Evolutionary conservation across 2,797 vertebrate species (phyloP), one percentile per base, ranked within the genome.

Genomic region (Pipistrellus kuhlii): DNA sequence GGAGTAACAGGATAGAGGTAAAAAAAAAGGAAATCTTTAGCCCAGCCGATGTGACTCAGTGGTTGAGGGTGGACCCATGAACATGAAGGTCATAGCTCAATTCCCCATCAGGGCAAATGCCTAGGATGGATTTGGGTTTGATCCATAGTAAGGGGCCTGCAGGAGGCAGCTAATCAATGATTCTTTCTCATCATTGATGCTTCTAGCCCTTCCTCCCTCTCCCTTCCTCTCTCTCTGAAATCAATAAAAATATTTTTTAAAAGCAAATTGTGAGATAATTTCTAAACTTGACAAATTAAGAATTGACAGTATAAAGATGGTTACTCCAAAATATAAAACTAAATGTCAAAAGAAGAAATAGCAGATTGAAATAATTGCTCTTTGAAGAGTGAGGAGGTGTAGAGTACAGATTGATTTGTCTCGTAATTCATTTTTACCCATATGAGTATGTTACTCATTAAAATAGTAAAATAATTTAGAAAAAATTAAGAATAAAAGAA

Each of bases 401-500:
- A 80, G 2, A 77, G 21, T 35, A 86, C 27, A 17, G 11, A 30
- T 53, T 90, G 51, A 53, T 78, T 57, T 55, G 57, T 59, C 44
- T 86, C 53, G 30, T 9, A 82, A 27, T 27, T 82, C 69, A 66
- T 53, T 89, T 89, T 82, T 38, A 94, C 9, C 48, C 53, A 51
- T 27, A 30, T 48, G 3, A 5, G 20, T 20, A 20, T 68, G 73
- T 64, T 46, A 51, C 64, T 77, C 57, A 77, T 59, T 96, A 41
- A 90, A 78, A 66, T 83, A 90, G 44, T 5, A 85, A 88, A 90
- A 68, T 8, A 85, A 78, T 5, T 46, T 35, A 68, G 48, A 75
- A 94, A 46, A 76, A 59, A 20, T 48, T 59, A 78, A 69, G 13
- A 78, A 64, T 69, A 88, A 92, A 89, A 83, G 59, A 23, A 75